A percentile compares a stretch with the other conserved stretches of the same genome.
Evolutionary conservation across 2,888 invertebrate species (phyloP).

Genomic region (Matsumyia berberina): DNA sequence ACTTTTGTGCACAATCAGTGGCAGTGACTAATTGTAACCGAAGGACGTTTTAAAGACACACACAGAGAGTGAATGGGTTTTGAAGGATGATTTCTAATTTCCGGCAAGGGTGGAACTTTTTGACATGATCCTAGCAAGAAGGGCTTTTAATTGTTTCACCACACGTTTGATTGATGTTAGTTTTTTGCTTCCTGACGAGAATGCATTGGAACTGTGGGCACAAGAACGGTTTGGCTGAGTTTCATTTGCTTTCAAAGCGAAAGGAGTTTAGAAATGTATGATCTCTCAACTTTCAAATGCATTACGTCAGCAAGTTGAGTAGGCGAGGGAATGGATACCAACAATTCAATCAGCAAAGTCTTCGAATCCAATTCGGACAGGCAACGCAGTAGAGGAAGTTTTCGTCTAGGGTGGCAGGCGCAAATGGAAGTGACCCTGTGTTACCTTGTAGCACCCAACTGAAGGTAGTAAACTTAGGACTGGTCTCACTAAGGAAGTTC

Average conservation of each 20-base stretch:
- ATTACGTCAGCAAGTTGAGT: too few relatives aligned
- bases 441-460: too few relatives aligned
- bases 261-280: too few relatives aligned
- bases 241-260: neutral
- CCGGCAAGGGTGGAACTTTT: neutral
- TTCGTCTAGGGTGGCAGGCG: too few relatives aligned
- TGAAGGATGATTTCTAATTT: constrained; percentile 42
- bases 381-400: too few relatives aligned
- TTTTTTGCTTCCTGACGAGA: neutral
- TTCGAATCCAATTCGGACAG: too few relatives aligned
- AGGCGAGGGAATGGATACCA: too few relatives aligned
- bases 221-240: neutral
- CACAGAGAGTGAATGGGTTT: constrained; percentile 35
- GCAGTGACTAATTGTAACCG: constrained; percentile 66
- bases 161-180: neutral
- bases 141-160: neutral
- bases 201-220: neutral
- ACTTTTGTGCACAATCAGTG: constrained; percentile 57
- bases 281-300: too few relatives aligned
- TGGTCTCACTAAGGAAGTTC: too few relatives aligned
- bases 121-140: constrained; percentile 8
- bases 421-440: too few relatives aligned
- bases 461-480: too few relatives aligned
- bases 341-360: too few relatives aligned
- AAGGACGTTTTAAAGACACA: constrained; percentile 41